Evolutionary conservation across 2,113 vertebrate genomes (phyloP).

Genomic region (Paralichthys olivaceus): DNA sequence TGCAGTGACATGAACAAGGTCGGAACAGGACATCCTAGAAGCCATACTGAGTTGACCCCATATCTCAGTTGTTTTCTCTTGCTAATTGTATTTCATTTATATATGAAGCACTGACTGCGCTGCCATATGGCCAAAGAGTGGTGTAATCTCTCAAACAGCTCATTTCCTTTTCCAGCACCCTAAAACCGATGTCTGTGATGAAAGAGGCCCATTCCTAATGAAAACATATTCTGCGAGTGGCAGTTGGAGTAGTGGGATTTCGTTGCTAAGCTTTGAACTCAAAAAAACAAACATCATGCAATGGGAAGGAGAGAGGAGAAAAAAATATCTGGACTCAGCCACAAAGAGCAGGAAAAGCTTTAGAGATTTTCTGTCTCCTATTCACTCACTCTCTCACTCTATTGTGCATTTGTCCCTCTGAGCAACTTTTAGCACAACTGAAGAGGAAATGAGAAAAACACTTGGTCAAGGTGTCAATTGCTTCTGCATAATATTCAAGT

Average conservation of each 20-base stretch:
- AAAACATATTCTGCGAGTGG: slow-evolving; percentile 79
- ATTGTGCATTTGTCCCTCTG: slow-evolving; percentile 46
- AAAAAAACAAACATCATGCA: slow-evolving; percentile 80
- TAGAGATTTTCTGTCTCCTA: slow-evolving; percentile 61
- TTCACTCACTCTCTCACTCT: slow-evolving; percentile 56
- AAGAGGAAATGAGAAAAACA: slow-evolving; percentile 72
- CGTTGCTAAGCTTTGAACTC: slow-evolving; percentile 84
- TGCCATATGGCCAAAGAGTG: slow-evolving; percentile 63
- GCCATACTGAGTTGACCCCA: slow-evolving; percentile 26
- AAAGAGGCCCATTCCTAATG: slow-evolving; percentile 70
- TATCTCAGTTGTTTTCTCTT: slow-evolving; percentile 44
- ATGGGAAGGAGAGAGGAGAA: slow-evolving; percentile 56
- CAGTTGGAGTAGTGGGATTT: slow-evolving; percentile 73
- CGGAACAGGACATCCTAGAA: slow-evolving; percentile 26
- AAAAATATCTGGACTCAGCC: slow-evolving; percentile 62
- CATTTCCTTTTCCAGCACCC: slow-evolving; percentile 77
- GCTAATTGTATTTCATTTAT: slow-evolving; percentile 60
- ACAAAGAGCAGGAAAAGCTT: slow-evolving; percentile 73
- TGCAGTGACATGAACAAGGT: slow-evolving; percentile 42
- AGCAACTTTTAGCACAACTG: slow-evolving; percentile 37
- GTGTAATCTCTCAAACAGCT: slow-evolving; percentile 73
- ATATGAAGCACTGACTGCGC: slow-evolving; percentile 32
- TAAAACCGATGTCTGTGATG: slow-evolving; percentile 77
- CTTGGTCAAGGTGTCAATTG: slow-evolving; percentile 62
- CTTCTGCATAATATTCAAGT: slow-evolving; percentile 42